Evolutionary conservation across 2,113 vertebrate species (phyloP).

Genomic region (Arothron firmamentum): DNA sequence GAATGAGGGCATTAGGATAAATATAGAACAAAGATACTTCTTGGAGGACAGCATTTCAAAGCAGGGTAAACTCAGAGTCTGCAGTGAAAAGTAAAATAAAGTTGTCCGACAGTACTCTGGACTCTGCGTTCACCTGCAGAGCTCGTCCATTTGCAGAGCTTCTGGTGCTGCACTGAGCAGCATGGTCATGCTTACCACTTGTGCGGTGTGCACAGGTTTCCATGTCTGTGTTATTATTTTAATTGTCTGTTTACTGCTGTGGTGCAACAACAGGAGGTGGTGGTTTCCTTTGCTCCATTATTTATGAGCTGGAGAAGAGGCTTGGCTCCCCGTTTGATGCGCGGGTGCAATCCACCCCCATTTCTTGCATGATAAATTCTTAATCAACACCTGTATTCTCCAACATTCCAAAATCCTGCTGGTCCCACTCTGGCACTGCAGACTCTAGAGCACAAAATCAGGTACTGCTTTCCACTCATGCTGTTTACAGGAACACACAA

Average conservation of each 20-base stretch:
- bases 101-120: background rate
- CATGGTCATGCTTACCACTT: slow-evolving; percentile 14
- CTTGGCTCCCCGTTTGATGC: slow-evolving; percentile 51
- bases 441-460: slow-evolving; percentile 34
- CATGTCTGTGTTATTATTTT: slow-evolving; percentile 38
- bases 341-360: slow-evolving; percentile 27
- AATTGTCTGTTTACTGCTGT: slow-evolving; percentile 55
- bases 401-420: slow-evolving; percentile 30
- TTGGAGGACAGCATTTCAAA: slow-evolving; percentile 60
- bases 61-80: slow-evolving; percentile 44
- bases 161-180: background rate
- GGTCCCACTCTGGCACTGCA: slow-evolving; percentile 16
- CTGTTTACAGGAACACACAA: slow-evolving; percentile 52
- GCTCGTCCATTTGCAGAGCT: slow-evolving; percentile 12
- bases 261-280: slow-evolving; percentile 45
- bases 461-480: slow-evolving; percentile 43
- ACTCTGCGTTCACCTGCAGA: slow-evolving; percentile 11
- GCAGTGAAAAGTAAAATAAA: slow-evolving; percentile 3
- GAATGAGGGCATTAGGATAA: slow-evolving; percentile 65
- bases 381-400: slow-evolving; percentile 40
- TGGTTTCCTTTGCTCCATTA: slow-evolving; percentile 59
- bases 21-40: slow-evolving; percentile 66
- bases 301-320: slow-evolving; percentile 50
- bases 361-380: slow-evolving; percentile 50
- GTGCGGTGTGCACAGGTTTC: slow-evolving; percentile 4